Percentiles rank a stretch among this genome's conserved stretches.
These are phyloP conservation scores for Mizuhopecten yessoensis DNA, from an alignment of 1,140 invertebrate species.

Conservation along the genomic window DNA sequence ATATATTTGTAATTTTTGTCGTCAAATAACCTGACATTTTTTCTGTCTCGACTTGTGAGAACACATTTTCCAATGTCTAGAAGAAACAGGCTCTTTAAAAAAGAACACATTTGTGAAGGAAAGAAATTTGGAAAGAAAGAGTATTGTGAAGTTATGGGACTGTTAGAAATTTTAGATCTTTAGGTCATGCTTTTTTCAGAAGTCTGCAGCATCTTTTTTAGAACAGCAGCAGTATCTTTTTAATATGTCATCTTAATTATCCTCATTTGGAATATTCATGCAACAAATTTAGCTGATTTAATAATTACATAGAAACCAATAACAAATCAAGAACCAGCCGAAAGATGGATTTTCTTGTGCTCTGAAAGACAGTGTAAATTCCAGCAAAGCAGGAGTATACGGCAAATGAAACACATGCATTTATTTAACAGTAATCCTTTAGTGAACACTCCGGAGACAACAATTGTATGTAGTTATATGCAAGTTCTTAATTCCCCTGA, in stretches of 20 bases:
- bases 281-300: background rate
- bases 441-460: background rate
- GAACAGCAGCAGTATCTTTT: background rate
- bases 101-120: background rate
- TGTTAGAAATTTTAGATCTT: background rate
- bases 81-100: background rate
- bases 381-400: background rate
- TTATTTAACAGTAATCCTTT: background rate
- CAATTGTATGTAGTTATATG: background rate
- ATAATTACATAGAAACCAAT: no score
- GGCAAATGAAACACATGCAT: background rate
- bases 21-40: background rate
- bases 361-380: slow-evolving; percentile 8
- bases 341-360: background rate
- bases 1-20: background rate
- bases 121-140: background rate
- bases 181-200: background rate
- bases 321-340: background rate
- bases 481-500: background rate
- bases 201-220: no score
- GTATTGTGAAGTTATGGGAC: background rate
- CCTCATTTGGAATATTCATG: background rate
- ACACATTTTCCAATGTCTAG: no score
- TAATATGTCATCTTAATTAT: background rate
- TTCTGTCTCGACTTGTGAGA: background rate